Evolutionary conservation across 2,888 invertebrate species (phyloP).

Genomic region (Caenorhabditis imperialis): DNA sequence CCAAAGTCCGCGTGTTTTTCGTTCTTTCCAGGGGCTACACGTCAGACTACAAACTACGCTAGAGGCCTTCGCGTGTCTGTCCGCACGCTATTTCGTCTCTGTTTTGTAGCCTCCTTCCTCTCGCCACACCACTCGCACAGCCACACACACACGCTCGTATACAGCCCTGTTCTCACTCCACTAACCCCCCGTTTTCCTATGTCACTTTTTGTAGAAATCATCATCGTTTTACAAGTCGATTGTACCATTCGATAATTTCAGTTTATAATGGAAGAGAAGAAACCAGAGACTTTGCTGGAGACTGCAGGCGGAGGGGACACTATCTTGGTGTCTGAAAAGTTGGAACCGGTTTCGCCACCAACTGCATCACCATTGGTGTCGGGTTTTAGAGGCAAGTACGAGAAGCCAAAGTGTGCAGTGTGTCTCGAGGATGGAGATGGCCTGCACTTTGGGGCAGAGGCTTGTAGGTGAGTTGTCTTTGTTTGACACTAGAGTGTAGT

Average conservation of each 20-base stretch:
- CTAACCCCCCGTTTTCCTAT: background rate
- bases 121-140: background rate
- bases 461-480: constrained; percentile 40
- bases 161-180: background rate
- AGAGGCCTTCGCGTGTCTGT: constrained; percentile 26
- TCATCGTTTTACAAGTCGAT: too few relatives aligned
- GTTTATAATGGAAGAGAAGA: constrained; percentile 1
- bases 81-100: constrained; percentile 34
- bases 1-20: background rate
- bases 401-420: constrained; percentile 40
- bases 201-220: too few relatives aligned
- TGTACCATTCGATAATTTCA: too few relatives aligned
- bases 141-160: constrained; percentile 4
- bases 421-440: constrained; percentile 47
- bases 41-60: constrained; percentile 38
- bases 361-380: background rate
- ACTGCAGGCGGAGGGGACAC: background rate
- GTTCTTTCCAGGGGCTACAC: constrained; percentile 16
- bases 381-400: constrained; percentile 5
- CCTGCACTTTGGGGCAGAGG: constrained; percentile 49
- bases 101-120: constrained; percentile 29
- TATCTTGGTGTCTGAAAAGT: background rate
- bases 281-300: constrained; percentile 7
- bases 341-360: constrained; percentile 1
- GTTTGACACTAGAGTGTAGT: too few relatives aligned